phyloP scores from a whole-genome alignment of 2,797 vertebrate genomes.

The Limosa lapponica region DNA sequence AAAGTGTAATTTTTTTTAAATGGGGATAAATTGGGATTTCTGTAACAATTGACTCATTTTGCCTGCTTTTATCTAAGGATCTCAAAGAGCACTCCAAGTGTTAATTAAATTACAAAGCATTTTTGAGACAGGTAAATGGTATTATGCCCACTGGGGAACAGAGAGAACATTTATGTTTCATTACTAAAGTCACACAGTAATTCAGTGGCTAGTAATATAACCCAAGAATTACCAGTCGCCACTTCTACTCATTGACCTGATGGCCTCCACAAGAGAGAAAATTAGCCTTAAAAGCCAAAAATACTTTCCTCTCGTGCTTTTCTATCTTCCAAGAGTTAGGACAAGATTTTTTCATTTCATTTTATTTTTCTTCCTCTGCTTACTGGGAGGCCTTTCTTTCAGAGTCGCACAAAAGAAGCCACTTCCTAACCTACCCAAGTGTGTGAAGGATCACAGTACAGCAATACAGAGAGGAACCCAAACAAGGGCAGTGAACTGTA shows the following conservation, averaged over 20 bases:
- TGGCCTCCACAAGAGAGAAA: background rate
- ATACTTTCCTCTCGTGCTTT: background rate
- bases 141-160: conserved; percentile 47
- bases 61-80: conserved; percentile 62
- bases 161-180: conserved; percentile 53
- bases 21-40: conserved; percentile 64
- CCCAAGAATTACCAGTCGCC: conserved; percentile 14
- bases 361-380: background rate
- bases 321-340: background rate
- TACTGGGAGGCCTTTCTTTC: background rate
- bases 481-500: background rate
- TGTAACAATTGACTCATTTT: conserved; percentile 61
- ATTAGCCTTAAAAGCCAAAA: conserved; percentile 20
- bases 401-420: background rate
- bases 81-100: conserved; percentile 68
- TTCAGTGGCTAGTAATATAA: conserved; percentile 48
- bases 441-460: background rate
- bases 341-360: background rate
- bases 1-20: conserved; percentile 57
- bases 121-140: conserved; percentile 68
- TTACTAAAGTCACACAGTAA: conserved; percentile 54
- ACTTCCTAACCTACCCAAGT: background rate
- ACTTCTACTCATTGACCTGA: conserved; percentile 32
- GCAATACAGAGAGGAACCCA: background rate
- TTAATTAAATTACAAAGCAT: conserved; percentile 71